phyloP scores from a whole-genome alignment of 2,797 vertebrate genomes.

The Parambassis ranga region DNA sequence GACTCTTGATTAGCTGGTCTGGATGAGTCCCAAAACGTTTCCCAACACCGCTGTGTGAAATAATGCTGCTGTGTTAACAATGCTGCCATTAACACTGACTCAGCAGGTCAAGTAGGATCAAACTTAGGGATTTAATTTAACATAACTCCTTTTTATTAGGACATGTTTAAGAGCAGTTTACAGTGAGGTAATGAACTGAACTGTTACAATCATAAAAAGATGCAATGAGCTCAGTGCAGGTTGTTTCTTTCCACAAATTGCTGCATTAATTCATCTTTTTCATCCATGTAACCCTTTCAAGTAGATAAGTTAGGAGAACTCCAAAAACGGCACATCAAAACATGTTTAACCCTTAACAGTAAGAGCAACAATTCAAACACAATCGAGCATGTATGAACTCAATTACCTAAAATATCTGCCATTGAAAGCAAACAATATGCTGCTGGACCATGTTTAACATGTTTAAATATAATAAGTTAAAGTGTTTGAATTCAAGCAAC shows the following conservation, averaged over 20 bases:
- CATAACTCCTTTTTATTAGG: too few relatives aligned
- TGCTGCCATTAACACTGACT: neutral
- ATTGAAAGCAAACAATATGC: neutral
- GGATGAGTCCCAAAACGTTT: neutral
- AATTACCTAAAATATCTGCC: neutral
- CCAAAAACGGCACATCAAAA: neutral
- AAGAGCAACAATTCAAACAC: neutral
- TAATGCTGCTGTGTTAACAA: constrained; percentile 4
- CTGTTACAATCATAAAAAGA: too few relatives aligned
- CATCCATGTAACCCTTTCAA: neutral
- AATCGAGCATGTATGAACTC: neutral
- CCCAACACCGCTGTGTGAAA: neutral
- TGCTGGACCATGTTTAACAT: constrained; percentile 3
- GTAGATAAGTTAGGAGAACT: constrained; percentile 3
- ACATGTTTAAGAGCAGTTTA: too few relatives aligned
- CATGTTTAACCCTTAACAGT: neutral
- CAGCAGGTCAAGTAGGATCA: neutral
- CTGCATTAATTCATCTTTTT: neutral
- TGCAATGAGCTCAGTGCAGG: too few relatives aligned
- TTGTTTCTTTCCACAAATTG: neutral
- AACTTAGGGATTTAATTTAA: too few relatives aligned
- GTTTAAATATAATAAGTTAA: constrained; percentile 36
- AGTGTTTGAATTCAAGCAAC: constrained; percentile 9
- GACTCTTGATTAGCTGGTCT: neutral
- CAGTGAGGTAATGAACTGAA: too few relatives aligned